Base-by-base conservation (phyloP, 2,797 vertebrate species). In the Jordanella pulchra region DNA sequence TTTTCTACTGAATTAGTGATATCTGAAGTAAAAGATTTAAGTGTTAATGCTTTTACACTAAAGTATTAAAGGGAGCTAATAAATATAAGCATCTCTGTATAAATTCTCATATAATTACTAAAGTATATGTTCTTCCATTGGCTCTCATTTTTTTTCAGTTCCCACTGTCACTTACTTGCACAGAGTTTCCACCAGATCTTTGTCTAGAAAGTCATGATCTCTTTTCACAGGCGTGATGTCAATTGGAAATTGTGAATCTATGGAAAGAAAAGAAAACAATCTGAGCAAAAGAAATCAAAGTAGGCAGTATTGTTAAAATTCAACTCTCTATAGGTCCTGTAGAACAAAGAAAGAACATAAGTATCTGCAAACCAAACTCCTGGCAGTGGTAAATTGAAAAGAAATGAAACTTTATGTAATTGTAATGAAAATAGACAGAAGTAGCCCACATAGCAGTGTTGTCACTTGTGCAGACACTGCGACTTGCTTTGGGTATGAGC, bases 121-220 rank as follows among this genome's bases (percentile, higher is more conserved):
- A 45, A 69, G 25, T 28, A 25, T 27, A 13, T 21, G 15, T 55
- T 23, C 21, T 65, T 17, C 12, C 64, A 50, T 15, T 81, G 72
- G 73, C 51, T 81, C 71, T 39, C 14, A 17, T 55, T 27, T 71
- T 48, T 27, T 35, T 32, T 69, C 30, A 45, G 23, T 55, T 15
- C 67, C 61, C 65, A 60, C 58, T n/a, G 15, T 73, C 51, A 44
- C 9, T 86, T 95, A 99, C 98, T 97, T 96, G 95, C 95, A 99
- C 87, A 99, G 95, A 90, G 98, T 95, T 90, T 99, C 98, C 93
- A 99, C 97, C 28, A 99, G 97, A 87, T 99, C 98, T 94, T 97
- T 98, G 83, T 99, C 98, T 90, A 99, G 94, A 91, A 99, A 99
- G 90, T 99, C 98, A 94, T 99, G 98, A 88, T 99, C 98, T 84